Base-by-base conservation (phyloP, 1,140 invertebrate species). In the Drosophila punjabiensis region DNA sequence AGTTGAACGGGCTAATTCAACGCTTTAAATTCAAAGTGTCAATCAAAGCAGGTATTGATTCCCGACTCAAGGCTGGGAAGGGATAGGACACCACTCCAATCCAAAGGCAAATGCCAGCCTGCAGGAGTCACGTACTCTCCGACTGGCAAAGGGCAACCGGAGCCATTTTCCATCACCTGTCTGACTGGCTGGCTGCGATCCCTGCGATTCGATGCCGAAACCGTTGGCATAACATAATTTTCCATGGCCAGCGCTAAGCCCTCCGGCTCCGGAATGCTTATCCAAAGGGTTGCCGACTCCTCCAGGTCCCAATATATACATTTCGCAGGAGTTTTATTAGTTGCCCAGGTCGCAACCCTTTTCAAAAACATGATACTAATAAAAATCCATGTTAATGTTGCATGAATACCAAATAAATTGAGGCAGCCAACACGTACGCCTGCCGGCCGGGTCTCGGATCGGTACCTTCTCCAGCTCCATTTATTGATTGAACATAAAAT, bases 381-480 rank as follows among this genome's bases (percentile, higher is more conserved):
- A 90, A 90, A 89, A 90, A 90, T 90, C 86, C 86, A 90, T 90
- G 86, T 90, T 90, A 90, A 90, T 90, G 86, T 90, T 90, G 86
- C 86, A 90, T 90, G 86, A 90, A 90, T 90, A 90, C 81, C 82
- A 90, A 90, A 90, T 90, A 90, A 90, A 90, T 90, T 90, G 86
- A 77, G 86, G 65, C 86, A 82, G 82, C 86, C 76, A 86, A 90
- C 86, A 90, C 86, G 86, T 89, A 53, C 52, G 10, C 6, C 11
- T 10, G 30, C 16, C 11, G n/a, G 30, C 16, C 11, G 16, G 33
- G 39, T 24, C 53, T 16, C 8, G 33, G 33, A 16, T 11, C n/a
- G 28, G 35, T 47, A 16, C 32, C 35, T n/a, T 33, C 37, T 39
- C 32, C n/a, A n/a, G 14, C 60, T 53, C 73, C 76, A 89, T 88